Evolutionary conservation across 2,888 invertebrate genomes (phyloP).

Genomic region (Drosophila lutescens): DNA sequence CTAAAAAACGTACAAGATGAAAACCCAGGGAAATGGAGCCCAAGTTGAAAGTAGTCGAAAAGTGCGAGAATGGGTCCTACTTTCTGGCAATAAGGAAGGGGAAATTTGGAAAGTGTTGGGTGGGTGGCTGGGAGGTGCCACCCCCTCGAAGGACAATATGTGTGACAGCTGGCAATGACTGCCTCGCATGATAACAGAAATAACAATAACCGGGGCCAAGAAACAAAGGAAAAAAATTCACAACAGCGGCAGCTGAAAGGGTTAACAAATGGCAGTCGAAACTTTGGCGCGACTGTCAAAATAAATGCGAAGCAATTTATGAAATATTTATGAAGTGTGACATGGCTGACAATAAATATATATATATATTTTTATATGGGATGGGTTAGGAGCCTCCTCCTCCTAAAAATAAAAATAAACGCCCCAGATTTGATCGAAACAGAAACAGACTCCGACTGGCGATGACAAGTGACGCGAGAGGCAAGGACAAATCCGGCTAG

Average conservation of each 20-base stretch:
- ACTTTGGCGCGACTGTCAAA: conserved; percentile 62
- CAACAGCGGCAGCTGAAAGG: conserved; percentile 49
- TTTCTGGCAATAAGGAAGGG: conserved; percentile 4
- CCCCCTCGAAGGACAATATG: conserved; percentile 48
- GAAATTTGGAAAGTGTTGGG: neutral
- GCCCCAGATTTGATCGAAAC: conserved; percentile 37
- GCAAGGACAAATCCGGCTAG: conserved; percentile 60
- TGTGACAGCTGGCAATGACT: conserved; percentile 78
- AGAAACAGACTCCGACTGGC: conserved; percentile 39
- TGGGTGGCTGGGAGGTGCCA: conserved; percentile 3
- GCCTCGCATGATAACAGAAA: conserved; percentile 66
- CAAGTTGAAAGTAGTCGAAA: conserved; percentile 57
- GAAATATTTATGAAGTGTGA: conserved; percentile 74
- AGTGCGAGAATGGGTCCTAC: conserved; percentile 43
- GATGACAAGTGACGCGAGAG: conserved; percentile 40
- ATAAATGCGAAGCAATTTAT: conserved; percentile 75
- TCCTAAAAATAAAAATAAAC: no score
- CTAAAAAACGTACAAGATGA: conserved; percentile 56
- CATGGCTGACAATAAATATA: conserved; percentile 69
- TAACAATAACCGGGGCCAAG: conserved; percentile 55
- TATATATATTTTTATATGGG: neutral
- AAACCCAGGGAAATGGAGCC: conserved; percentile 22
- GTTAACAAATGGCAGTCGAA: conserved; percentile 65
- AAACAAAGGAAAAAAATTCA: conserved; percentile 19
- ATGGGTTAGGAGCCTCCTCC: neutral